These are phyloP conservation scores for Drosophila sulfurigaster DNA, from an alignment of 1,140 invertebrate species.

Conservation along the genomic window DNA sequence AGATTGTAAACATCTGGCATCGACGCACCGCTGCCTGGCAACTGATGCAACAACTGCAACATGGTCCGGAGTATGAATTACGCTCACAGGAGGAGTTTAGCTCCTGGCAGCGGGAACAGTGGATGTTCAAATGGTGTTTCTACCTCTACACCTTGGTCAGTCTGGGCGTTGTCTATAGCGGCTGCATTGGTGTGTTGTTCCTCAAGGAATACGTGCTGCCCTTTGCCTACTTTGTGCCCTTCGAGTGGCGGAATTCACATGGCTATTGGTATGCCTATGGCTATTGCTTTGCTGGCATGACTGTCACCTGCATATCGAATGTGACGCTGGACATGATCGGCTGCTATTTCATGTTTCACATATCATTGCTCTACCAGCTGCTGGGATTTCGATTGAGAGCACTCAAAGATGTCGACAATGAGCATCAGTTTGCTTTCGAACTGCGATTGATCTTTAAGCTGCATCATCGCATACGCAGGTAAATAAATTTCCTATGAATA, in stretches of 20 bases:
- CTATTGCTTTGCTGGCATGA: slow-evolving; percentile 64
- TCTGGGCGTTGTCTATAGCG: slow-evolving; percentile 58
- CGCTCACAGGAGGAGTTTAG: slow-evolving; percentile 31
- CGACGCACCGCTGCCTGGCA: slow-evolving; percentile 41
- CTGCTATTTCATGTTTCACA: slow-evolving; percentile 74
- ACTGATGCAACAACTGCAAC: slow-evolving; percentile 55
- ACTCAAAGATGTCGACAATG: slow-evolving; percentile 14
- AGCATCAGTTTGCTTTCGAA: slow-evolving; percentile 31
- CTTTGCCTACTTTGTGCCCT: slow-evolving; percentile 72
- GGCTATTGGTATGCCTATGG: slow-evolving; percentile 68
- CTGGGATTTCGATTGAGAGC: slow-evolving; percentile 55
- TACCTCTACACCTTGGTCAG: slow-evolving; percentile 57
- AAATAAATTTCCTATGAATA: not conserved
- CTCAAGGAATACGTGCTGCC: slow-evolving; percentile 60
- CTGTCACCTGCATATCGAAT: slow-evolving; percentile 68
- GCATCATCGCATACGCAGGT: slow-evolving; percentile 61
- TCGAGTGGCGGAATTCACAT: slow-evolving; percentile 57
- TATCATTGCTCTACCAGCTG: slow-evolving; percentile 63
- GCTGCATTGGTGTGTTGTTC: slow-evolving; percentile 60
- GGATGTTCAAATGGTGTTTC: slow-evolving; percentile 54
- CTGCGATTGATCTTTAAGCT: slow-evolving; percentile 52
- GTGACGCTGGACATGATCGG: slow-evolving; percentile 66
- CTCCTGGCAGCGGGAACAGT: slow-evolving; percentile 56
- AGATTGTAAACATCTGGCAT: slow-evolving; percentile 73
- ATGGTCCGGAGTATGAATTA: slow-evolving; percentile 27